Evolutionary conservation across 2,113 vertebrate genomes (phyloP).

Genomic region (Actenoides hombroni): DNA sequence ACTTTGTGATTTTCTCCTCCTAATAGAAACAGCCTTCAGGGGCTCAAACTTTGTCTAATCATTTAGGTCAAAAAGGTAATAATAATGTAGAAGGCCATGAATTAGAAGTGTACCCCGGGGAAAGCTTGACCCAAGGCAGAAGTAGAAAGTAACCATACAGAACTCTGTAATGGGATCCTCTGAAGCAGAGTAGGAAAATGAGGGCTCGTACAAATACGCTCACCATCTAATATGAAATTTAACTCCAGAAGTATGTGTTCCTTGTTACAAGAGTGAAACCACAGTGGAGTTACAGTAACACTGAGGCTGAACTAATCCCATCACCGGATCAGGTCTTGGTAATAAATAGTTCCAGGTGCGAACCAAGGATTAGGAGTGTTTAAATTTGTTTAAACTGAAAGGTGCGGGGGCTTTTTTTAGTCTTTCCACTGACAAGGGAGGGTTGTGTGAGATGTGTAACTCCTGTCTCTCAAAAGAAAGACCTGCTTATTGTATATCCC

Average conservation of each 20-base stretch:
- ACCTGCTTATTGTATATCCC: neutral
- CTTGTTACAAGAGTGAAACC: slow-evolving; percentile 45
- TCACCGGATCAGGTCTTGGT: slow-evolving; percentile 57
- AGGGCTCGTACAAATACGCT: slow-evolving; percentile 48
- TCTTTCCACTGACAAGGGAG: neutral
- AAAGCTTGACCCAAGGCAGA: slow-evolving; percentile 57
- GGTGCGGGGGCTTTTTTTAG: neutral
- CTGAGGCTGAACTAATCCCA: slow-evolving; percentile 62
- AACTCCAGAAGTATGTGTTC: slow-evolving; percentile 64
- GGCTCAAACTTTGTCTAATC: slow-evolving; percentile 58
- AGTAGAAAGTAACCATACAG: slow-evolving; percentile 57
- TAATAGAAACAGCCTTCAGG: slow-evolving; percentile 53
- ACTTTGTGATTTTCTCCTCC: slow-evolving; percentile 43
- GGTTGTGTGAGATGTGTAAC: neutral
- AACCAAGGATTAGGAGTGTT: slow-evolving; percentile 49
- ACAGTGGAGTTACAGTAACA: slow-evolving; percentile 55
- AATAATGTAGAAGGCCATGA: slow-evolving; percentile 60
- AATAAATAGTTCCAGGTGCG: slow-evolving; percentile 65
- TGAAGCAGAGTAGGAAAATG: slow-evolving; percentile 51
- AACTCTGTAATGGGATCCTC: slow-evolving; percentile 61
- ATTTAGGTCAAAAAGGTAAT: slow-evolving; percentile 63
- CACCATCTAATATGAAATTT: slow-evolving; percentile 62
- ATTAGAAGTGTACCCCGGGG: slow-evolving; percentile 54
- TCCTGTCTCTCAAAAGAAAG: neutral
- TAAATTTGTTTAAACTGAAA: slow-evolving; percentile 34